Evolutionary conservation across 1,140 invertebrate species (phyloP).

Genomic region (Meloidogyne hapla): DNA sequence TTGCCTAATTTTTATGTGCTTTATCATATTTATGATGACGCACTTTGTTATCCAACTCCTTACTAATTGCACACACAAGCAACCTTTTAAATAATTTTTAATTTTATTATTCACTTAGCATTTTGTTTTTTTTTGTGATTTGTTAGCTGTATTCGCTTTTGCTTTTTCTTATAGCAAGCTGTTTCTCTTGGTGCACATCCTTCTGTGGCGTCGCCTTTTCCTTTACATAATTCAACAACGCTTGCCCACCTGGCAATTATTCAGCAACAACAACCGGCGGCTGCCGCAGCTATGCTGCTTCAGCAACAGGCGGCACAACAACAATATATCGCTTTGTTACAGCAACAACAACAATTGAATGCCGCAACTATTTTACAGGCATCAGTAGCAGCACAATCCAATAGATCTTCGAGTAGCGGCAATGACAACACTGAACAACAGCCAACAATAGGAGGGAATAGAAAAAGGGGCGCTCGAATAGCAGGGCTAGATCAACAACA

Average conservation of each 20-base stretch:
- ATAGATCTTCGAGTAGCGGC: not conserved
- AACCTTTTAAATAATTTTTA: not conserved
- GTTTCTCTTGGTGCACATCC: slow-evolving; percentile 5
- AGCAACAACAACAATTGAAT: not conserved
- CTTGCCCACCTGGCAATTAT: slow-evolving; percentile 30
- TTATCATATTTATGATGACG: not conserved
- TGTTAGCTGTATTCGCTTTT: not conserved
- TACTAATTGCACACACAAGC: not conserved
- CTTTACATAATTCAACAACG: slow-evolving; percentile 64
- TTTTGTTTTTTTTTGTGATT: not conserved
- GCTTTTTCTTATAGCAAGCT: slow-evolving; percentile 8
- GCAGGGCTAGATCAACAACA: slow-evolving; percentile 25
- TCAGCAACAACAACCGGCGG: slow-evolving; percentile 31
- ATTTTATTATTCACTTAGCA: not conserved
- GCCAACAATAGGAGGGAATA: not conserved
- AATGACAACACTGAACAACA: not conserved
- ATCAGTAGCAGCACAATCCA: not conserved
- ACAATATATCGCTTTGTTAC: not conserved
- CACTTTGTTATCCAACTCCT: not conserved
- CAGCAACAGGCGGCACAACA: slow-evolving; percentile 3
- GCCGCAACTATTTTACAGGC: not conserved
- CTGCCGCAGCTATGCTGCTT: slow-evolving; percentile 6
- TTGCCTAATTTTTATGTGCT: not conserved
- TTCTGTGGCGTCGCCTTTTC: slow-evolving; percentile 27
- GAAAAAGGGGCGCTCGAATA: not conserved